Percentiles rank a stretch among this genome's conserved stretches.
Evolutionary conservation across 2,888 invertebrate species (phyloP).

Genomic region (Deilephila elpenor): DNA sequence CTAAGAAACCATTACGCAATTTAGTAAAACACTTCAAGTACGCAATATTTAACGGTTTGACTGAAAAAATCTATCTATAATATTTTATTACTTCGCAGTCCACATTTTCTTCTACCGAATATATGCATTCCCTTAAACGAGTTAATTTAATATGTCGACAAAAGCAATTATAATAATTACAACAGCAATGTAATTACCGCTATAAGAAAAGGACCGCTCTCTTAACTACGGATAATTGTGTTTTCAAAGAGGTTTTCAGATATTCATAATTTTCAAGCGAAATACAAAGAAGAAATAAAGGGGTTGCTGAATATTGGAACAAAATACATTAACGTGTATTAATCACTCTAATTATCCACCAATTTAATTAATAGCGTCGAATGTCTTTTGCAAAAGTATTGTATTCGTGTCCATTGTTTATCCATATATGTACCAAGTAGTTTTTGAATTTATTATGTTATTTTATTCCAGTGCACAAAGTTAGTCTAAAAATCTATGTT

Average conservation of each 20-base stretch:
- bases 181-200: slow-evolving; percentile 72
- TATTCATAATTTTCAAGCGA: slow-evolving; percentile 65
- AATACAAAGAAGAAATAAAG: slow-evolving; percentile 44
- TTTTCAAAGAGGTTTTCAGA: slow-evolving; percentile 72
- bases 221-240: slow-evolving; percentile 73
- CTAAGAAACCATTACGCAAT: no score
- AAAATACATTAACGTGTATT: neutral
- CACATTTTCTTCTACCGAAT: neutral
- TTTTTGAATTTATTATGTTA: no score
- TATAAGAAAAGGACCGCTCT: slow-evolving; percentile 69
- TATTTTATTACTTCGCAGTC: neutral
- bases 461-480: no score
- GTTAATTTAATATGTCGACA: slow-evolving; percentile 74
- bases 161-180: slow-evolving; percentile 82
- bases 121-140: slow-evolving; percentile 60
- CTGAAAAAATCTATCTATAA: no score
- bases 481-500: no score
- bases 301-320: slow-evolving; percentile 19
- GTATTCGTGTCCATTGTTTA: neutral
- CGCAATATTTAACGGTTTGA: no score
- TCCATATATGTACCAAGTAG: no score
- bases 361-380: neutral
- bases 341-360: neutral
- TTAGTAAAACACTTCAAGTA: no score
- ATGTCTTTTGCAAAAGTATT: neutral